Evolutionary conservation across 92 coral and sea anemone genomes (phyloP).

Genomic region (Blastomussa wellsi): DNA sequence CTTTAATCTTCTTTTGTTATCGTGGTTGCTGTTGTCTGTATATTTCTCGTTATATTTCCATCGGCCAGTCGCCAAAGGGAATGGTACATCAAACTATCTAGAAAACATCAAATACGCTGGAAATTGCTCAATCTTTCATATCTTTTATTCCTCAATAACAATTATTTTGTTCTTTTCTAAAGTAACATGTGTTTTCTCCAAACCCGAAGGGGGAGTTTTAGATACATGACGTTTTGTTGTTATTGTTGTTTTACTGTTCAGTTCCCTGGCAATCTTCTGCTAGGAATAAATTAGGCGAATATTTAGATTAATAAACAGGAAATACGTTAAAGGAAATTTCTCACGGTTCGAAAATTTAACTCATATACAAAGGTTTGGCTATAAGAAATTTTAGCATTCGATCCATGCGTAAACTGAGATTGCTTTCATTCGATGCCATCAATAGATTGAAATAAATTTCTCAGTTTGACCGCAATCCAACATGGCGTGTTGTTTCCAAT

Average conservation of each 20-base stretch:
- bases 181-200: background rate
- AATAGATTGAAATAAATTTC: background rate
- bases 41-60: background rate
- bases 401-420: background rate
- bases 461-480: background rate
- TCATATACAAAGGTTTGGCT: background rate
- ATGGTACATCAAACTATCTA: background rate
- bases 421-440: background rate
- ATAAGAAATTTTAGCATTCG: background rate
- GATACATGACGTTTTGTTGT: background rate
- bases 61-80: background rate
- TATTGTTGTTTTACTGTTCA: background rate
- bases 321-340: background rate
- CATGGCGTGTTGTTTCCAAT: constrained; percentile 7
- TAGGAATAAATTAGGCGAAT: background rate
- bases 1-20: background rate
- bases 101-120: background rate
- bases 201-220: background rate
- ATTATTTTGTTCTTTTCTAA: background rate
- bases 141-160: background rate
- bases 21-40: too few relatives aligned
- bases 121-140: background rate
- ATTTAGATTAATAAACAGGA: background rate
- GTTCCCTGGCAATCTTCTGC: background rate
- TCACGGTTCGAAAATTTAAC: background rate